These are phyloP conservation scores for Melieria omissa DNA, from an alignment of 2,888 invertebrate genomes.

Conservation along the genomic window DNA sequence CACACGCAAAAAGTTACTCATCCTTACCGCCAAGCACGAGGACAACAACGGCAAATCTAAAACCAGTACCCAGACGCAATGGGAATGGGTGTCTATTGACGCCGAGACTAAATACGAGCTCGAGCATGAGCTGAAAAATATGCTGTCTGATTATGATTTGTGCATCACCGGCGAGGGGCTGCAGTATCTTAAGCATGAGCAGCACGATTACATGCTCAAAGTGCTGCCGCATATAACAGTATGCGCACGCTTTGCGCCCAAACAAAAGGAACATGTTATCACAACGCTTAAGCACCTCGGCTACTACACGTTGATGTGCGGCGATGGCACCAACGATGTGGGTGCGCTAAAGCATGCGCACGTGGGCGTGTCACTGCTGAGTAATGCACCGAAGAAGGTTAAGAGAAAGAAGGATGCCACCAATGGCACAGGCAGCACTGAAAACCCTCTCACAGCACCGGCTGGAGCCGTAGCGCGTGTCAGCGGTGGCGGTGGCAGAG, in stretches of 20 bases:
- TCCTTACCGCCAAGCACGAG: conserved; percentile 69
- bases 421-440: conserved; percentile 36
- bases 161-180: conserved; percentile 96
- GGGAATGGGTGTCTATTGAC: conserved; percentile 86
- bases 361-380: conserved; percentile 91
- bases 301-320: conserved; percentile 96
- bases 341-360: conserved; percentile 98
- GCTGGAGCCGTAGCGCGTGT: conserved; percentile 20
- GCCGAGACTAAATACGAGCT: conserved; percentile 64
- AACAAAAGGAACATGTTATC: conserved; percentile 97
- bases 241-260: conserved; percentile 97
- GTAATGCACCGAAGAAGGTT: conserved; percentile 77
- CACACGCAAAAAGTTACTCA: conserved; percentile 77
- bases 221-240: conserved; percentile 89
- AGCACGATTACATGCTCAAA: conserved; percentile 73
- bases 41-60: conserved; percentile 52
- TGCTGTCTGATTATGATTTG: conserved; percentile 83
- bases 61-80: conserved; percentile 55
- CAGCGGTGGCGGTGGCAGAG: conserved; percentile 41
- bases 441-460: conserved; percentile 28
- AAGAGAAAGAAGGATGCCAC: conserved; percentile 49
- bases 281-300: conserved; percentile 87
- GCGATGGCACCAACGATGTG: conserved; percentile 99
- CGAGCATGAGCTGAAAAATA: conserved; percentile 66
- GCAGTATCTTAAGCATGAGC: conserved; percentile 74